These are phyloP conservation scores for Tragelaphus strepsiceros DNA, from an alignment of 2,113 vertebrate species.

Conservation along the genomic window DNA sequence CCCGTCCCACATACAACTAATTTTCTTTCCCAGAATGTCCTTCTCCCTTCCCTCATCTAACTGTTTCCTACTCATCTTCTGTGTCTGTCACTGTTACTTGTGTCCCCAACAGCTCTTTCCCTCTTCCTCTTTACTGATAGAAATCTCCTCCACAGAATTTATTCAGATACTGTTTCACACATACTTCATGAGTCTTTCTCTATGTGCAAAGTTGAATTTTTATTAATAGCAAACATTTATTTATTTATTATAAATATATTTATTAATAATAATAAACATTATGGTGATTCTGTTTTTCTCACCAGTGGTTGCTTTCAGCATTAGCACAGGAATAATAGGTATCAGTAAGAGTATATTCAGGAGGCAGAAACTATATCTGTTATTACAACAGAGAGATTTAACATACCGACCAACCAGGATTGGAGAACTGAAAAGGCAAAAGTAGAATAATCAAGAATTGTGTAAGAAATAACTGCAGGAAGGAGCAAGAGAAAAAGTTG, in stretches of 20 bases:
- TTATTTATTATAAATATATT: neutral
- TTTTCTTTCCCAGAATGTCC: neutral
- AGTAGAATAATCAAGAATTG: neutral
- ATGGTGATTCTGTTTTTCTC: neutral
- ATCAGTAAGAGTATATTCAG: neutral
- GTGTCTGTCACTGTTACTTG: neutral
- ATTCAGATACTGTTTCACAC: neutral
- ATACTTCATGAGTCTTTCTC: neutral
- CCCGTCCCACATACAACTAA: neutral
- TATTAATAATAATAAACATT: neutral
- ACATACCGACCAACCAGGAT: neutral
- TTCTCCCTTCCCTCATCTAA: neutral
- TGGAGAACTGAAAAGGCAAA: neutral
- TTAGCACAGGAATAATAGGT: neutral
- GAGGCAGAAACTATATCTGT: neutral
- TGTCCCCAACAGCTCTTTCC: neutral
- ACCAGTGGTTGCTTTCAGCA: neutral
- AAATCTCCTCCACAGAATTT: neutral
- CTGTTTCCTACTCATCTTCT: neutral
- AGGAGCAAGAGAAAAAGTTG: neutral
- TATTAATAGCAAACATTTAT: neutral
- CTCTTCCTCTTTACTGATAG: neutral
- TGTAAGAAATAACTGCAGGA: neutral
- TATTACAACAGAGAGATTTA: neutral
- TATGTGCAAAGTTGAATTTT: neutral